Evolutionary conservation across 2,888 invertebrate species (phyloP).

Genomic region (Tridacna gigas): DNA sequence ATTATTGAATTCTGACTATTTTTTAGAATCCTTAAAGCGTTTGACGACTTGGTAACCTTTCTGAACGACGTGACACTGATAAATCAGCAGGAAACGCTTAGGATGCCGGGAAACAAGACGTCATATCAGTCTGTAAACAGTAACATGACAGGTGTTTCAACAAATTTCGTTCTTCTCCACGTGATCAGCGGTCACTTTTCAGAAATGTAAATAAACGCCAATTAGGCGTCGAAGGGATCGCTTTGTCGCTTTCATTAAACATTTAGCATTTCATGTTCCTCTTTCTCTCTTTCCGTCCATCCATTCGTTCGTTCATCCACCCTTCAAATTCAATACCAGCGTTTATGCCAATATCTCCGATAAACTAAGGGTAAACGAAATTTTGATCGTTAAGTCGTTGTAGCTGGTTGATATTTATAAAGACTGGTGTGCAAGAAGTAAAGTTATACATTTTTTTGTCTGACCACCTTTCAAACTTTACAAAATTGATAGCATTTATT

Average conservation of each 20-base stretch:
- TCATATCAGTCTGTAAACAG: background rate
- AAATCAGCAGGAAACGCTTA: background rate
- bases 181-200: background rate
- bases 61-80: background rate
- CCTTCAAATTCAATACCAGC: no score
- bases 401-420: no score
- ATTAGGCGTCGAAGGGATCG: background rate
- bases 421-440: no score
- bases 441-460: no score
- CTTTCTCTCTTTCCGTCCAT: background rate
- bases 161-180: background rate
- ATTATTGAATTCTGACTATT: background rate
- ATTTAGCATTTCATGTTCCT: no score
- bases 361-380: no score
- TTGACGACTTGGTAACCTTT: slow-evolving; percentile 4
- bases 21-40: background rate
- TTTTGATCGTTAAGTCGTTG: no score
- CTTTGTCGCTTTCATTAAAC: background rate
- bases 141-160: slow-evolving; percentile 13
- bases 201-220: slow-evolving; percentile 9
- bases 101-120: slow-evolving; percentile 1
- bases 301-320: no score
- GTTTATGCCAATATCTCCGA: no score
- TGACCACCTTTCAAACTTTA: no score
- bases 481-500: no score